These are phyloP conservation scores for Pseudoatta argentina DNA, from an alignment of 1,140 invertebrate species.

Conservation along the genomic window DNA sequence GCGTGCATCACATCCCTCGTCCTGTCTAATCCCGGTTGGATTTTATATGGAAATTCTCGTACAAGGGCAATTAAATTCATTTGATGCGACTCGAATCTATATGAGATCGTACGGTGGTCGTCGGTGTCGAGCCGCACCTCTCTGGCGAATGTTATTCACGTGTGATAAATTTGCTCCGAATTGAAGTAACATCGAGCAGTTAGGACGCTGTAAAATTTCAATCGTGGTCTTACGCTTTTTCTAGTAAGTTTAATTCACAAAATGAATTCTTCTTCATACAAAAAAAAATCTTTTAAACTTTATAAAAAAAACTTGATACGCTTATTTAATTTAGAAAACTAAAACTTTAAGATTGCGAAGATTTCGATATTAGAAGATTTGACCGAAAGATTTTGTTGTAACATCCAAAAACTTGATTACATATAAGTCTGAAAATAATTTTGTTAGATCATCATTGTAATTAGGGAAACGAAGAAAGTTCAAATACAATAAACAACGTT, in stretches of 20 bases:
- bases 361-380: background rate
- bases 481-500: too few relatives aligned
- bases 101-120: background rate
- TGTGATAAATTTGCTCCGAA: background rate
- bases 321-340: background rate
- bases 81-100: slow-evolving; percentile 29
- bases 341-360: background rate
- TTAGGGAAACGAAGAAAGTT: too few relatives aligned
- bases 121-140: background rate
- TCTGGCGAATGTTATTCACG: slow-evolving; percentile 24
- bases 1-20: background rate
- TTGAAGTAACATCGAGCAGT: slow-evolving; percentile 12
- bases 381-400: background rate
- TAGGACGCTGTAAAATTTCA: background rate
- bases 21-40: slow-evolving; percentile 1
- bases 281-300: background rate
- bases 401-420: too few relatives aligned
- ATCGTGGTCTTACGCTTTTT: slow-evolving; percentile 14
- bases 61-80: slow-evolving; percentile 58
- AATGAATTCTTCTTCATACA: background rate
- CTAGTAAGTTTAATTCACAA: background rate
- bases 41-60: slow-evolving; percentile 48
- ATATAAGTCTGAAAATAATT: too few relatives aligned
- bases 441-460: too few relatives aligned
- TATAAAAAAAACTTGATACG: background rate